These are phyloP conservation scores for Pasiphila rectangulata DNA, from an alignment of 2,888 invertebrate genomes.

Conservation along the genomic window DNA sequence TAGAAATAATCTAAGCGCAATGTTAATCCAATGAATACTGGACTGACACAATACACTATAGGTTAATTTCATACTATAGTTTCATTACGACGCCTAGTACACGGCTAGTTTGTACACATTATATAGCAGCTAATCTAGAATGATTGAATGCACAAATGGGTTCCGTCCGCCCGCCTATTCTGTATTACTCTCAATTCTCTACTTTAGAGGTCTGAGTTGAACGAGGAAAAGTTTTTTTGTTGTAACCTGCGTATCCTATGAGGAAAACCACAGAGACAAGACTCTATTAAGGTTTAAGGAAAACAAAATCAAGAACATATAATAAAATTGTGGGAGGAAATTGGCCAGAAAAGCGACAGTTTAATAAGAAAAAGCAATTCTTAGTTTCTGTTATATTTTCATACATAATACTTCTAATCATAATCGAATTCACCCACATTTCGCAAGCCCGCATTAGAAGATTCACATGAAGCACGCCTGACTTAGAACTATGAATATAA, in stretches of 20 bases:
- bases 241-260: not conserved
- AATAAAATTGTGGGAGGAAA: too few relatives aligned
- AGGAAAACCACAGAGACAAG: slow-evolving; percentile 8
- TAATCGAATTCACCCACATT: slow-evolving; percentile 10
- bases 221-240: slow-evolving; percentile 13
- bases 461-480: slow-evolving; percentile 18
- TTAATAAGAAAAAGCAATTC: too few relatives aligned
- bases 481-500: slow-evolving; percentile 18
- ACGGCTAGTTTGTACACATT: not conserved
- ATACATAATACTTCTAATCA: slow-evolving; percentile 6
- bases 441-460: slow-evolving; percentile 2
- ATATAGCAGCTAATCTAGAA: slow-evolving; percentile 17
- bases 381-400: too few relatives aligned
- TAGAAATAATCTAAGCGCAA: slow-evolving; percentile 16
- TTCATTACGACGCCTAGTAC: slow-evolving; percentile 18
- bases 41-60: slow-evolving; percentile 1
- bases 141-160: slow-evolving; percentile 19
- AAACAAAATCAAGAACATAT: too few relatives aligned
- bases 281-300: not conserved
- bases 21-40: slow-evolving; percentile 12
- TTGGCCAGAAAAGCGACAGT: too few relatives aligned
- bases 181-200: slow-evolving; percentile 15
- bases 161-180: slow-evolving; percentile 20
- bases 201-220: slow-evolving; percentile 7
- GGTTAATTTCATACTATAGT: not conserved